Evolutionary conservation across 1,140 invertebrate species (phyloP), one percentile per base, ranked within the genome.

Genomic region (Holotrichia oblita): DNA sequence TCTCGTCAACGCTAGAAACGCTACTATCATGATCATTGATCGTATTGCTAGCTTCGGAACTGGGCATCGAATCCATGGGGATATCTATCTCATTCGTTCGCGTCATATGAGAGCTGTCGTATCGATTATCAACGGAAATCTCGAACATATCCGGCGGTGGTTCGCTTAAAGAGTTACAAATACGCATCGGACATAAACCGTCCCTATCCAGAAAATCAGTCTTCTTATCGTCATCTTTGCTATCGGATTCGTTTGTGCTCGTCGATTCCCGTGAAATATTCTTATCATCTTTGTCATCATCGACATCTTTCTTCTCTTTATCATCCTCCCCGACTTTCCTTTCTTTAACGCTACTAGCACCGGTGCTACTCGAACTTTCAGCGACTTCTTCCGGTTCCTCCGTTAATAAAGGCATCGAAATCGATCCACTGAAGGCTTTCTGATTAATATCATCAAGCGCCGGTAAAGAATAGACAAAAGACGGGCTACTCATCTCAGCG

Each of bases 141-240:
- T 87, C 86, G 75, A 87, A 87, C 86, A 87, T 87, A 44, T 86
- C 86, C 2, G 86, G 86, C 7, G 86, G 86, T 6, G 86, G 86
- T 79, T 87, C 86, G 73, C 86, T 87, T 20, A 87, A 78, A 0
- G 86, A 87, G 80, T 84, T 86, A 75, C 85, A 86, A 82, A 87
- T 87, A 77, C 85, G 83, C 7, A 86, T 55, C 0, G 83, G 82
- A 59, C 82, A 85, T 9, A 85, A 78, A 20, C 84, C 83, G 77
- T 83, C 82, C 14, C 74, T 14, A 20, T 34, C 24, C 14, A 27
- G 14, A 20, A 55, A 42, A 24, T 55, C 42, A 76, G 40, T 55
- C 42, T 76, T 72, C 76, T 76, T 61, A 40, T 77, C 74, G 27
- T n/a, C n/a, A n/a, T 41, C 40, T 59, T 64, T 76, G n/a, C 74